Evolutionary conservation across 2,888 invertebrate genomes (phyloP), one percentile per base, ranked within the genome.

Genomic region (Siphonodentalium dalli): DNA sequence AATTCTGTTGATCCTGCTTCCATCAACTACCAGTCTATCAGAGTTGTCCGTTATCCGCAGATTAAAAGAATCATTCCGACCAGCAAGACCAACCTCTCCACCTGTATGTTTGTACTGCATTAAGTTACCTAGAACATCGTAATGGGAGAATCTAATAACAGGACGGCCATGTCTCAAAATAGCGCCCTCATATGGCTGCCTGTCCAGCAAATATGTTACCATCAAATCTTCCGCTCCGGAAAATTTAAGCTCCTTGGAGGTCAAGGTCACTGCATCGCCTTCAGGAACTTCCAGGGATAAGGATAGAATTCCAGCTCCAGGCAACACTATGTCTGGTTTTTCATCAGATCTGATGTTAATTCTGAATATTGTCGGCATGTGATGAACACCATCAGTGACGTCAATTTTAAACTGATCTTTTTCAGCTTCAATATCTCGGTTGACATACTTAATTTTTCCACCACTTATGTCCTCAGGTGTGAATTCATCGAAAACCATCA

Each of bases 301-400:
- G 18, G 67, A 64, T 9, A 76, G 54, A n/a, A 63, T 59, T 18
- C 72, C 75, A 7, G 67, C 58, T 9, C 58, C 53, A 6, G 41
- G 50, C 0, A 28, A 50, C 24, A 74, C 63, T 35, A 76, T 44
- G 4, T 58, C 58, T 1, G 79, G 73, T 4, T 68, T 62, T 46
- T 78, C 75, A 49, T 78, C 77, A 9, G 70, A 66, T n/a, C 62
- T 57, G 24, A 81, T 64, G 2, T 51, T 60, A 5, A 82, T 66
- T 29, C 70, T 68, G 33, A 82, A 62, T 3, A 54, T 71, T 3
- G 72, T 63, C 11, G 79, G 77, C 27, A 82, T 69, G 47, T 63
- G 64, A 54, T 81, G 80, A n/a, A 75, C 60, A 3, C 81, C 81
- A 65, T 82, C 81, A 5, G 78, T 72, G 0, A 79, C 72, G 49